Evolutionary conservation across 2,113 vertebrate genomes (phyloP).

Genomic region (Entelurus aequoreus): DNA sequence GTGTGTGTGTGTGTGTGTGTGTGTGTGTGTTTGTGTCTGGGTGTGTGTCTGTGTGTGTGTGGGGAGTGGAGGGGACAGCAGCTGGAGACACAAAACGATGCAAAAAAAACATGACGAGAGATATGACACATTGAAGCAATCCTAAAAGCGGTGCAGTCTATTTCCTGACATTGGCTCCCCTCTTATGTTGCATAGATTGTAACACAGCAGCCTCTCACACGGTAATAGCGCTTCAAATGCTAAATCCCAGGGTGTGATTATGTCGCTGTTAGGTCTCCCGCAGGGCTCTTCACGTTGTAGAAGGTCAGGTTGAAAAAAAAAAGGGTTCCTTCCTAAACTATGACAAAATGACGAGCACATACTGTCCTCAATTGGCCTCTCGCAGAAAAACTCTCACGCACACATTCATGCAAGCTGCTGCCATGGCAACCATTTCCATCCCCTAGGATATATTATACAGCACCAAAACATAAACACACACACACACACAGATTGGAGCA

Average conservation of each 20-base stretch:
- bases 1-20: background rate
- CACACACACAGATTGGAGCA: constrained; percentile 10
- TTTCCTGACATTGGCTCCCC: background rate
- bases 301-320: constrained; percentile 34
- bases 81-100: background rate
- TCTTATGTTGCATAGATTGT: constrained; percentile 23
- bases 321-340: constrained; percentile 19
- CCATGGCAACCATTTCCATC: constrained; percentile 64
- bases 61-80: no score
- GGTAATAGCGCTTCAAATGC: background rate
- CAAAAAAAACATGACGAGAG: background rate
- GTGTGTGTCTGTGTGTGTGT: background rate
- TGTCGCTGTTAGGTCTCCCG: constrained; percentile 8
- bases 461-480: constrained; percentile 40
- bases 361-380: constrained; percentile 54
- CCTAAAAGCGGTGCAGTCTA: background rate
- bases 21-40: background rate
- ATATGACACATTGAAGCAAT: background rate
- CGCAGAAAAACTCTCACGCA: constrained; percentile 12
- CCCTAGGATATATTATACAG: constrained; percentile 47
- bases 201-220: constrained; percentile 51
- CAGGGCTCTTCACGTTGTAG: constrained; percentile 4
- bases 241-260: constrained; percentile 13
- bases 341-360: constrained; percentile 30
- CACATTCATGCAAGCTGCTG: constrained; percentile 42